Percentiles rank a stretch among this genome's conserved stretches.
These are phyloP conservation scores for Adelges cooleyi DNA, from an alignment of 1,140 invertebrate species.

Conservation along the genomic window DNA sequence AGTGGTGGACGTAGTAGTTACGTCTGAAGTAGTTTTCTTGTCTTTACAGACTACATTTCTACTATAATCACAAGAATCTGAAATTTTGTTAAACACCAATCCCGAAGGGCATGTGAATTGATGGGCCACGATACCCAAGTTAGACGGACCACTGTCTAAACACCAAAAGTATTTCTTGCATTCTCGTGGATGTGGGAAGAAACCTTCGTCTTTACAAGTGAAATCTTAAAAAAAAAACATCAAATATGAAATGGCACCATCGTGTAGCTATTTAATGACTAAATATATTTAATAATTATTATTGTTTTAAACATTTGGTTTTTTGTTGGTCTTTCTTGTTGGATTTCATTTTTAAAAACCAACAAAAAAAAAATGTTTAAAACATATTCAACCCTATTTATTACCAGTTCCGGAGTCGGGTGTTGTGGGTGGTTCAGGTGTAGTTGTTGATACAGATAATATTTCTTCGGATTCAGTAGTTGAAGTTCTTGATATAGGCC, in stretches of 20 bases:
- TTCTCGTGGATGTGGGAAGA: slow-evolving; percentile 82
- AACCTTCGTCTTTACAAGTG: slow-evolving; percentile 85
- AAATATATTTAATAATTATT: no score
- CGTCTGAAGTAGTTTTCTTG: slow-evolving; percentile 32
- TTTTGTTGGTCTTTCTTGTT: not conserved
- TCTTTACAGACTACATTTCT: slow-evolving; percentile 70
- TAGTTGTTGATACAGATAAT: slow-evolving; percentile 34
- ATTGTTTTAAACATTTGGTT: no score
- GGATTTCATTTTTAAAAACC: not conserved
- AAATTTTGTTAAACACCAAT: slow-evolving; percentile 78
- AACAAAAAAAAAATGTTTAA: not conserved
- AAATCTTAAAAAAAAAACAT: slow-evolving; percentile 50
- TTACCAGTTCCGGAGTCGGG: slow-evolving; percentile 72
- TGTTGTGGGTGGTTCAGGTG: slow-evolving; percentile 76
- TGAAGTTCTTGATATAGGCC: slow-evolving; percentile 30
- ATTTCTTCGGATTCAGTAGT: slow-evolving; percentile 32
- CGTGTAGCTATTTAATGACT: no score
- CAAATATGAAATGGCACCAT: no score
- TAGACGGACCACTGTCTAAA: slow-evolving; percentile 74
- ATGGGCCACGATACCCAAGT: slow-evolving; percentile 79
- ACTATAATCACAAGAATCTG: slow-evolving; percentile 84
- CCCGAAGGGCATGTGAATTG: slow-evolving; percentile 87
- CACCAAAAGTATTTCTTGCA: slow-evolving; percentile 95
- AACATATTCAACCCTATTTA: slow-evolving; percentile 29
- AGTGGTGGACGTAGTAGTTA: slow-evolving; percentile 41